Evolutionary conservation across 1,140 invertebrate genomes (phyloP).

Genomic region (Gyrodactylus salaris): DNA sequence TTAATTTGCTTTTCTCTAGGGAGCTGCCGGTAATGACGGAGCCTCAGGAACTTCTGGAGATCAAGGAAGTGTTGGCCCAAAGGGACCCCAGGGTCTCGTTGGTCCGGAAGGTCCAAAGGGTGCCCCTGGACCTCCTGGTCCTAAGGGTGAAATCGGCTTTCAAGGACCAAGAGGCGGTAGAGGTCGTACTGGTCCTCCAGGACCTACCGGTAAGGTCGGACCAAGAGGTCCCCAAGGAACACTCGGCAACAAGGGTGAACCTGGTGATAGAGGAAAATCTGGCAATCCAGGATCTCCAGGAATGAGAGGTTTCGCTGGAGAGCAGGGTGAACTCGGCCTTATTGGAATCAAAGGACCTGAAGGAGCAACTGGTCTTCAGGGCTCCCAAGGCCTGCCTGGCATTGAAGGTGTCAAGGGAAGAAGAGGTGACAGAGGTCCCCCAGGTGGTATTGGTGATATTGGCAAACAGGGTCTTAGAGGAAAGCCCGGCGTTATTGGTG

Average conservation of each 20-base stretch:
- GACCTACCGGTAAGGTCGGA: conserved; percentile 16
- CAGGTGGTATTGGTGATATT: background rate
- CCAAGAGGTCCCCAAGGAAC: conserved; percentile 9
- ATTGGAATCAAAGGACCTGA: background rate
- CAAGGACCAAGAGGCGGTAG: conserved; percentile 21
- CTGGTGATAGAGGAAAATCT: background rate
- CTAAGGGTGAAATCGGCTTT: conserved; percentile 15
- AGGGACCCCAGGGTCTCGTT: conserved; percentile 9
- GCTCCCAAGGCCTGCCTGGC: conserved; percentile 7
- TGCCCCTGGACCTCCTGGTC: conserved; percentile 13
- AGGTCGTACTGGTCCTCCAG: conserved; percentile 11
- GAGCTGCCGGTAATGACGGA: background rate
- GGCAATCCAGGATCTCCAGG: conserved; percentile 3
- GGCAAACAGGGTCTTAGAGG: background rate
- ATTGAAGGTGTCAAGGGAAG: conserved; percentile 6
- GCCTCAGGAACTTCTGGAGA: background rate
- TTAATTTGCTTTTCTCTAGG: background rate
- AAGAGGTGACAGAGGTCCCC: conserved; percentile 5
- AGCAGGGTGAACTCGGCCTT: conserved; percentile 3
- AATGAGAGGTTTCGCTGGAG: conserved; percentile 3
- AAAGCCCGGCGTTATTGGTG: conserved; percentile 4
- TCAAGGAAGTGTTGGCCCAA: conserved; percentile 12
- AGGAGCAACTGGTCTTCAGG: conserved; percentile 7
- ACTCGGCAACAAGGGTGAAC: conserved; percentile 1
- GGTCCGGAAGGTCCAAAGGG: conserved; percentile 10